Conservation (phyloP, 2,888 invertebrate genomes). For the Tetranychus piercei region DNA sequence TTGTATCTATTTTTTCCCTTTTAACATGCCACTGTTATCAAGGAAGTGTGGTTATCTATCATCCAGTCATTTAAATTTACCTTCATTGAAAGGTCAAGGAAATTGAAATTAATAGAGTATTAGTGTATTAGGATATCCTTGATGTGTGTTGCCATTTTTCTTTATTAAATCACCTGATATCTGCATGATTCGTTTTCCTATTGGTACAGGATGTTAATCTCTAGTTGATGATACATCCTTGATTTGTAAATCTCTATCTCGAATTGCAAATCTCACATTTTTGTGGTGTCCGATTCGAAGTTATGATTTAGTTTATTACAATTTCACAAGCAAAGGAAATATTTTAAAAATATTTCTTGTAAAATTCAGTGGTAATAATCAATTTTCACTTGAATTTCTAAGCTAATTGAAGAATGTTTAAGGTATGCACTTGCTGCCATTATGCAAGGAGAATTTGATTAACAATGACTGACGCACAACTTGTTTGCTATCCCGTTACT, state of each 20-base stretch:
- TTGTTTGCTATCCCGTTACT: no score
- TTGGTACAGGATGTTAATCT: background rate
- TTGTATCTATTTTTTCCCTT: background rate
- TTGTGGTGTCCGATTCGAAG: no score
- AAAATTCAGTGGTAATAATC: no score
- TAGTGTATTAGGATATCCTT: background rate
- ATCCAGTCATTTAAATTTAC: background rate
- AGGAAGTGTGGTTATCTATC: background rate
- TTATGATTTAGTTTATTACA: no score
- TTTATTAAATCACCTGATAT: background rate
- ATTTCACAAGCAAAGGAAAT: no score
- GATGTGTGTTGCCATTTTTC: background rate
- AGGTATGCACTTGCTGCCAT: no score
- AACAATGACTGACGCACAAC: no score
- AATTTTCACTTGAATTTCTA: no score
- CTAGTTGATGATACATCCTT: background rate
- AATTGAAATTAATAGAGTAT: background rate
- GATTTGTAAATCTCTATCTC: background rate
- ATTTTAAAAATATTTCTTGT: no score
- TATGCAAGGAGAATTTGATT: no score
- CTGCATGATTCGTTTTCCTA: background rate
- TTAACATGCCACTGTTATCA: background rate
- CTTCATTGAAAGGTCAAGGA: conserved; percentile 1
- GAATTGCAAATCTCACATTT: background rate
- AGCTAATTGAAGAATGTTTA: no score